Base-by-base conservation (phyloP, 1,140 invertebrate genomes). In the Chlorops oryzae region DNA sequence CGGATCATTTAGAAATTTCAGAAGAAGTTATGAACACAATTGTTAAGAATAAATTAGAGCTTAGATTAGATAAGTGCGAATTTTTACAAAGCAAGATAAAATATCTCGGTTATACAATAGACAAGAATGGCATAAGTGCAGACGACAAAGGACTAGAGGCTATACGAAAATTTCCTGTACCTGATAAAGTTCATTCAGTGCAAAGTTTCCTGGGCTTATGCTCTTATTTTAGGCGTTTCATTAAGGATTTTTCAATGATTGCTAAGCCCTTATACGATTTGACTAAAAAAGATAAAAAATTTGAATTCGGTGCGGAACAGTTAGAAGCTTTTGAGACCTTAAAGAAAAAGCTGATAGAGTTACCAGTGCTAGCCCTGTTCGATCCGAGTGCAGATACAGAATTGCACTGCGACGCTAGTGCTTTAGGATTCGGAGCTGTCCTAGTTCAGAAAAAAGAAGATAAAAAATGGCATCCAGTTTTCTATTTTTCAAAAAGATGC, bases 401-500 rank as follows among this genome's bases (percentile, higher is more conserved):
- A 32, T 25, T 65, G 13, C 65, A 68, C 48, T 20, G 63, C 61
- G 1, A n/a, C n/a, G n/a, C n/a, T n/a, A 60, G 58, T 47, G 49
- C 47, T 4, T 21, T 22, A 1, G 62, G 62, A 6, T 63, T 53
- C 38, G 62, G 65, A 12, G 51, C 61, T 7, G 49, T 65, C 2
- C 40, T 73, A 23, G 24, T 70, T 17, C 69, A 73, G 52, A 50
- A 50, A 51, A 49, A 57, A 34, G 20, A 22, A 2, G 57, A 72
- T 54, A 47, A 45, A 12, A 54, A 55, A 28, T 40, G 57, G n/a
- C n/a, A n/a, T n/a, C n/a, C n/a, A n/a, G n/a, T n/a, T n/a, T n/a
- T n/a, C n/a, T n/a, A n/a, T n/a, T 72, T 71, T 49, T 72, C 71
- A 38, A 58, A 71, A 27, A 52, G 59, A 18, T 63, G 76, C 7